Conservation (phyloP, 1,140 invertebrate genomes). For the Spodoptera litura region DNA sequence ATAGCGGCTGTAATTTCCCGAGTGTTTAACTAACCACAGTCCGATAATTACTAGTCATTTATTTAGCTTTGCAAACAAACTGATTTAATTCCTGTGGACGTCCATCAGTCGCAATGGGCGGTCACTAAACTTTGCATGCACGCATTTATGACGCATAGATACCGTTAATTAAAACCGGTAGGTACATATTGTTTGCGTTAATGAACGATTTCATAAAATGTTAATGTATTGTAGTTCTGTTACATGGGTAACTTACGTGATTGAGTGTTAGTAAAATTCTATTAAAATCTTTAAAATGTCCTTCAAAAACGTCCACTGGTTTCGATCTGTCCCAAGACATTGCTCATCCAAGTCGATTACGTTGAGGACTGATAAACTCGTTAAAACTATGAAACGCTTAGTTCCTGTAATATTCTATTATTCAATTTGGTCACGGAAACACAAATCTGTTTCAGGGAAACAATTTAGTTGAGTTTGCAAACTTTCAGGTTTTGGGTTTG, state of each 20-base stretch:
- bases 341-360: too few relatives aligned
- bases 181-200: neutral
- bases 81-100: constrained; percentile 27
- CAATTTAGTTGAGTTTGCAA: constrained; percentile 27
- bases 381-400: constrained; percentile 4
- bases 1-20: constrained; percentile 15
- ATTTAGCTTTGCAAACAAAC: constrained; percentile 30
- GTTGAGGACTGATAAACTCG: neutral
- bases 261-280: too few relatives aligned
- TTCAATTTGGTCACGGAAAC: neutral
- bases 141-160: neutral
- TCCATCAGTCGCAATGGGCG: constrained; percentile 26
- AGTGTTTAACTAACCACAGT: constrained; percentile 27
- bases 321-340: too few relatives aligned
- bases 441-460: constrained; percentile 8
- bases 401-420: constrained; percentile 8
- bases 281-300: neutral
- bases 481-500: constrained; percentile 29
- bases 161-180: constrained; percentile 8
- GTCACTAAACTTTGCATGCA: constrained; percentile 12
- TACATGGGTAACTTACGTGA: too few relatives aligned
- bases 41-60: constrained; percentile 36
- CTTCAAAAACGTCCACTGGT: too few relatives aligned
- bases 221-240: too few relatives aligned
- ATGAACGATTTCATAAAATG: neutral